Evolutionary conservation across 2,797 vertebrate genomes (phyloP).

Genomic region (Myotis daubentonii): DNA sequence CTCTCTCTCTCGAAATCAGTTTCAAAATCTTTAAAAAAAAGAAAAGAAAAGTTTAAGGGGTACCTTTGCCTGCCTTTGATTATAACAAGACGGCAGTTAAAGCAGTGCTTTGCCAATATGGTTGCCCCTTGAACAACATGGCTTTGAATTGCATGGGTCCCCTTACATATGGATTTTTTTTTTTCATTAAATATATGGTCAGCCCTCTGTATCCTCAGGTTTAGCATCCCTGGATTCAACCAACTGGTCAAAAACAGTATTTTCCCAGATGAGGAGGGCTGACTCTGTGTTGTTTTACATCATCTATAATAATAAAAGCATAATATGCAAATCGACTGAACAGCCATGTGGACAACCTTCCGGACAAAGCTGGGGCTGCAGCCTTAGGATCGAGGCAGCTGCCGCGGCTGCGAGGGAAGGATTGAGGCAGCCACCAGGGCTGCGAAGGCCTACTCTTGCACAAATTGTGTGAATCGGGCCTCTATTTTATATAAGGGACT

Average conservation of each 20-base stretch:
- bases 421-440: too few relatives aligned
- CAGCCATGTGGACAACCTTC: too few relatives aligned
- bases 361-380: too few relatives aligned
- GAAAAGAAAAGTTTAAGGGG: conserved; percentile 42
- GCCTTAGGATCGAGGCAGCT: too few relatives aligned
- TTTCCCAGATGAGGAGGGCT: neutral
- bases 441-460: too few relatives aligned
- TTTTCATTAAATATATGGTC: neutral
- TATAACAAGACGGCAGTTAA: conserved; percentile 2
- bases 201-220: neutral
- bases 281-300: neutral
- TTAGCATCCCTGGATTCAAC: neutral
- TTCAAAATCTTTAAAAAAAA: neutral
- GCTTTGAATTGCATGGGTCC: neutral
- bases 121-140: neutral
- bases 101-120: conserved; percentile 15
- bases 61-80: conserved; percentile 40
- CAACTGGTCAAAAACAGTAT: neutral
- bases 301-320: neutral
- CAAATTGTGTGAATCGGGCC: too few relatives aligned
- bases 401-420: too few relatives aligned
- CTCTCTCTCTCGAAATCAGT: neutral
- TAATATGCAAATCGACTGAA: too few relatives aligned
- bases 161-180: neutral
- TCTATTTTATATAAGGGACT: neutral